These are phyloP conservation scores for Proales similis DNA, from an alignment of 1,140 invertebrate species.

Conservation along the genomic window DNA sequence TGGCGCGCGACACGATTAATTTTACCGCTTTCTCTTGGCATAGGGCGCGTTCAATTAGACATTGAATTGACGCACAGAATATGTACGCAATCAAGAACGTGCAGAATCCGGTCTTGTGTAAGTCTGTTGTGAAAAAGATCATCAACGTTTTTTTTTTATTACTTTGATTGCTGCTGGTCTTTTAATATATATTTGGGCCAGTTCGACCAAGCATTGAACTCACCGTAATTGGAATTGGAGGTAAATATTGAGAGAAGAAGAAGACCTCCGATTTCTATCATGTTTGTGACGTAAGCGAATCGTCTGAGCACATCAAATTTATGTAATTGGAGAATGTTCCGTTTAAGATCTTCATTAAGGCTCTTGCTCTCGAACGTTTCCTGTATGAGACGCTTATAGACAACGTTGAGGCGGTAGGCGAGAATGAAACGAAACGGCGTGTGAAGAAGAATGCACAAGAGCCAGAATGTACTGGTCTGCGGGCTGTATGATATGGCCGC, in stretches of 20 bases:
- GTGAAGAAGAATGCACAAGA: slow-evolving; percentile 24
- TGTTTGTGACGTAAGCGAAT: slow-evolving; percentile 19
- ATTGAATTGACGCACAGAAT: no score
- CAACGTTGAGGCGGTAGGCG: slow-evolving; percentile 9
- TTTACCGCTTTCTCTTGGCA: slow-evolving; percentile 25
- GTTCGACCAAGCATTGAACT: no score
- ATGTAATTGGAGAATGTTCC: not conserved
- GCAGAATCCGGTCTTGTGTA: slow-evolving; percentile 22
- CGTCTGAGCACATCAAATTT: not conserved
- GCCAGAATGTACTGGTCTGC: slow-evolving; percentile 5
- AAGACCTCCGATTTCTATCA: slow-evolving; percentile 17
- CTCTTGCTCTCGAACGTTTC: not conserved
- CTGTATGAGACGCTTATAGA: no score
- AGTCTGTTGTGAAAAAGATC: not conserved
- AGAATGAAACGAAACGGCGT: slow-evolving; percentile 22
- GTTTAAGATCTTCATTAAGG: not conserved
- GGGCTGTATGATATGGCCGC: slow-evolving; percentile 25
- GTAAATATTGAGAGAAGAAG: slow-evolving; percentile 23
- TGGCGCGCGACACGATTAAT: no score
- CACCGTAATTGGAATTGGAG: slow-evolving; percentile 27
- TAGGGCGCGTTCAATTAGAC: slow-evolving; percentile 4
- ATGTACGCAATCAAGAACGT: slow-evolving; percentile 9
- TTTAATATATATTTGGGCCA: no score
- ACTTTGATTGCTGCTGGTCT: no score
- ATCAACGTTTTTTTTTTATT: not conserved